Evolutionary conservation across 2,113 vertebrate species (phyloP).

Genomic region (Cardinalis cardinalis): DNA sequence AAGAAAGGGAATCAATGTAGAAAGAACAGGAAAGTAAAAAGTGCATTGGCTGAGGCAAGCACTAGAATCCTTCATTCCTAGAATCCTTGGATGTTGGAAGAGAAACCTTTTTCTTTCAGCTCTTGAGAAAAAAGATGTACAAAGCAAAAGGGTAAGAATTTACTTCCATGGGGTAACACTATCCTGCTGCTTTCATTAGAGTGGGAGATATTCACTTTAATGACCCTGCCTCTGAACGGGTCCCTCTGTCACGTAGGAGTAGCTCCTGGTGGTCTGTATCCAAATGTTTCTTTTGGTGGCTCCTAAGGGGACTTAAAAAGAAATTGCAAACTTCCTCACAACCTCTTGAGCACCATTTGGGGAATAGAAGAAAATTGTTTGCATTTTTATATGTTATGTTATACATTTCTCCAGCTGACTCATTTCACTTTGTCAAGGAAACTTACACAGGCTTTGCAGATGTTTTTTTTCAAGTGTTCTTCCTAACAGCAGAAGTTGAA

Average conservation of each 20-base stretch:
- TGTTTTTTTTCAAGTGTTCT: background rate
- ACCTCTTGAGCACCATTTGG: background rate
- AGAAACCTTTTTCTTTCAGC: background rate
- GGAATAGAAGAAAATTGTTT: constrained; percentile 29
- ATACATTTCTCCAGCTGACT: constrained; percentile 1
- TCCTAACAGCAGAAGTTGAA: constrained; percentile 20
- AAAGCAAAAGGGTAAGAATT: background rate
- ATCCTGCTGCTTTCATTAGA: background rate
- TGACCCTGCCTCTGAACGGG: background rate
- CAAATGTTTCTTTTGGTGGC: constrained; percentile 21
- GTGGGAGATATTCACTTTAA: background rate
- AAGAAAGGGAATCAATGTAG: background rate
- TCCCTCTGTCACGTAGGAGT: background rate
- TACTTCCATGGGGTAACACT: background rate
- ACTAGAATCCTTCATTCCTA: background rate
- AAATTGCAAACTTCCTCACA: constrained; percentile 52
- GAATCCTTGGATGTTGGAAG: background rate
- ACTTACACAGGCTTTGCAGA: background rate
- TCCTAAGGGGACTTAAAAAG: constrained; percentile 31
- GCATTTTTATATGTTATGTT: constrained; percentile 37
- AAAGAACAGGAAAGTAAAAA: background rate
- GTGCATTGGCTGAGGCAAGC: background rate
- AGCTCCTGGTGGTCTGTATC: background rate
- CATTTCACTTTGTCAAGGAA: constrained; percentile 17
- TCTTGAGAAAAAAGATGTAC: background rate